Base-by-base conservation (phyloP, 2,888 invertebrate genomes). In the Nudaria mundana region DNA sequence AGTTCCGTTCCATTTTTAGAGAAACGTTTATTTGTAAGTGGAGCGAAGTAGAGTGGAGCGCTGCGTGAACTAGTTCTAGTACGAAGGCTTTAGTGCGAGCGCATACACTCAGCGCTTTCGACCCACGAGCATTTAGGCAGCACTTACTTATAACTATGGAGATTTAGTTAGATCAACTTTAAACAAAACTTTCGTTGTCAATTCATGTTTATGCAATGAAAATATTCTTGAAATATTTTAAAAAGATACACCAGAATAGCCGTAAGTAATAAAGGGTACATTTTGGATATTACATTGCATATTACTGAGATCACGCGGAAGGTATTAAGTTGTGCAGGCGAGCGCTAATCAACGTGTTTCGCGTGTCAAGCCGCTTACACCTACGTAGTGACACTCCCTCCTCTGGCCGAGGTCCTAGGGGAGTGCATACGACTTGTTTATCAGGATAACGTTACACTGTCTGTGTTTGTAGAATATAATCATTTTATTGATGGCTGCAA, bases 61-160 rank as follows among this genome's bases (percentile, higher is more conserved):
- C 23, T n/a, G 23, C 22, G 23, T 23, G 32, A 23, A 23, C 32
- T 23, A 32, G 32, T 23, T 32, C 7, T 6, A 34, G 16, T 10
- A 30, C 26, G 15, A 30, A 20, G 20, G 14, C 39, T 28, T 30
- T 18, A 37, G 28, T 29, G 22, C 34, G 30, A 24, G 20, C 23
- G 30, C 15, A 2, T 30, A 8, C 30, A 12, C 5, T 5, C 6
- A 10, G 2, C 3, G 20, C 20, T 30, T 10, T 16, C 20, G 8
- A 3, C 37, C 20, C 6, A 5, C 5, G 2, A 20, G 20, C 8
- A 20, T 5, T 20, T 20, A 5, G 5, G 18, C 18, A n/a, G n/a
- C n/a, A n/a, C n/a, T n/a, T n/a, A n/a, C n/a, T n/a, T n/a, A n/a
- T 20, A 3, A 2, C 5, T 20, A 20, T 8, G 3, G 5, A 3